Evolutionary conservation across 2,888 invertebrate genomes (phyloP), one percentile per base, ranked within the genome.

Genomic region (Plusia festucae): DNA sequence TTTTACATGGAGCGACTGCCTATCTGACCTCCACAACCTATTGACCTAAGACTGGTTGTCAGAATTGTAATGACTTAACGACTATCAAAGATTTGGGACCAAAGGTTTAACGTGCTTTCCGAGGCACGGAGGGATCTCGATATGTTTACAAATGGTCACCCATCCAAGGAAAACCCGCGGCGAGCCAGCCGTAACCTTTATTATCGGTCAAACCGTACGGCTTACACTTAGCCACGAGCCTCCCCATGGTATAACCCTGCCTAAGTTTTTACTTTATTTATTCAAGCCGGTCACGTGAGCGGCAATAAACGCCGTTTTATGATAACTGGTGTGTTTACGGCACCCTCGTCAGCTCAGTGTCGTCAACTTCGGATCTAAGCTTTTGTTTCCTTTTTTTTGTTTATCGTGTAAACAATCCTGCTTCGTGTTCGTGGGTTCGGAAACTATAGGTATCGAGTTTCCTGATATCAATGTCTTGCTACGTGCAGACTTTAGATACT

Each of bases 301-400:
- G 55, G 70, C 65, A 70, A 81, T 84, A 82, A 82, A 83, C 78
- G 73, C 73, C 70, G 70, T 81, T 85, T 85, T 82, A 81, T 69
- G 79, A 80, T 84, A 80, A 76, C 76, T 68, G 61, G 51, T 24
- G 70, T 78, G 68, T 78, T 81, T 66, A 70, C 66, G 40, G 40
- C 52, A 71, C 69, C 66, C 68, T 65, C 53, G 61, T 76, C 69
- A 61, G 40, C 13, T 18, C 46, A 16, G 58, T 61, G 59, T 63
- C 72, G 73, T 73, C 74, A 64, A 72, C 63, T 67, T 18, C 44
- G 30, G 51, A 68, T 57, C 53, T 53, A 32, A 53, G 32, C 30
- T 62, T 62, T 13, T 44, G 58, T 68, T 46, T 27, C 63, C 32
- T 16, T 55, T 40, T 55, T 40, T 46, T 52, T 57, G 18, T 70